These are phyloP conservation scores for Perca flavescens DNA, from an alignment of 2,113 vertebrate species.

Conservation along the genomic window DNA sequence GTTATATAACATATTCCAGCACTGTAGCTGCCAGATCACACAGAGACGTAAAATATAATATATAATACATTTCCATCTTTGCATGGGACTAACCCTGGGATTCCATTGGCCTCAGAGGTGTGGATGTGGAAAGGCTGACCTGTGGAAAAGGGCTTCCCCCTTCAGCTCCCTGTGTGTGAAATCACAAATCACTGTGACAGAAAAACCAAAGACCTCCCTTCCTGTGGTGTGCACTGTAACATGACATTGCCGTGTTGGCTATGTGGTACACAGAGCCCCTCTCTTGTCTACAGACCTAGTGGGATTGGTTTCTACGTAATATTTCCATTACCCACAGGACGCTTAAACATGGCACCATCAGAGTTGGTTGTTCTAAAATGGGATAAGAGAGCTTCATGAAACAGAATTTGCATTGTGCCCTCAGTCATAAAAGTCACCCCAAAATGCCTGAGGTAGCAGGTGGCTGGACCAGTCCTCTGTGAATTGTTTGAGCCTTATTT, in stretches of 20 bases:
- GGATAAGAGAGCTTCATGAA: neutral
- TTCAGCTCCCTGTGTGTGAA: constrained; percentile 28
- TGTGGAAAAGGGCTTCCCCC: constrained; percentile 70
- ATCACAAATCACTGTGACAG: constrained; percentile 63
- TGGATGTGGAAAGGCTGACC: constrained; percentile 38
- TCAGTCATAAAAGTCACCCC: constrained; percentile 1
- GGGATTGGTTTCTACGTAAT: constrained; percentile 9
- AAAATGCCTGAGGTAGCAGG: constrained; percentile 6
- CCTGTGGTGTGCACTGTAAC: constrained; percentile 36
- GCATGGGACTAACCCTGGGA: constrained; percentile 37
- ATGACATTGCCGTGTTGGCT: constrained; percentile 16
- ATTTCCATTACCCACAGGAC: constrained; percentile 31
- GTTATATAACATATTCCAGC: constrained; percentile 54
- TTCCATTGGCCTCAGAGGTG: constrained; percentile 56
- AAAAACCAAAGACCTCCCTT: constrained; percentile 66
- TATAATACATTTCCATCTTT: constrained; percentile 36
- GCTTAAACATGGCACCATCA: neutral
- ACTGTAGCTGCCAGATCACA: constrained; percentile 27
- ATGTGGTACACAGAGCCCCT: constrained; percentile 27
- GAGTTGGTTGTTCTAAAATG: neutral
- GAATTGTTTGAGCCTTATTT: constrained; percentile 39
- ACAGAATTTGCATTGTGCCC: constrained; percentile 25
- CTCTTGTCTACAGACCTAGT: constrained; percentile 23
- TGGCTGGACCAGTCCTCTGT: constrained; percentile 30
- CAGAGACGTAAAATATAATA: constrained; percentile 49